A percentile compares a stretch with the other conserved stretches of the same genome.
Evolutionary conservation across 2,113 vertebrate genomes (phyloP).

Genomic region (Mungos mungo): DNA sequence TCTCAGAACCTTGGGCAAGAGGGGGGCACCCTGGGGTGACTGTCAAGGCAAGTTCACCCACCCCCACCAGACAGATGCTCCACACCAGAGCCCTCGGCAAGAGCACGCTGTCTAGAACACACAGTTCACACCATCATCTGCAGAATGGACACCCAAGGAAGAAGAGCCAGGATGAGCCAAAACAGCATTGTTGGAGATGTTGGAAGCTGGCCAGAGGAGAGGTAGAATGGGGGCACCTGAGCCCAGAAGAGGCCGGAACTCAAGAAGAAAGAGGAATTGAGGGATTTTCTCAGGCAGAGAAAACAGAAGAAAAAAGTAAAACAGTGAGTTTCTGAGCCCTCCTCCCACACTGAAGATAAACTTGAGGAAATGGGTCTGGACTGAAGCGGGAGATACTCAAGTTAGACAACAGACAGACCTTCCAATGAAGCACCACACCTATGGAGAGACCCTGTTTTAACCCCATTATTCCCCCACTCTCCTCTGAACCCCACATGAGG

Average conservation of each 20-base stretch:
- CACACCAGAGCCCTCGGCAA: background rate
- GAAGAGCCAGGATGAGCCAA: slow-evolving; percentile 44
- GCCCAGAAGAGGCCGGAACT: background rate
- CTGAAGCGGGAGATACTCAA: background rate
- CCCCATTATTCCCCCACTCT: background rate
- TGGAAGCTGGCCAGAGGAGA: slow-evolving; percentile 11
- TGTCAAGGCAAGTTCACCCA: background rate
- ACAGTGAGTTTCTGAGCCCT: background rate
- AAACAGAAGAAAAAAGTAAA: background rate
- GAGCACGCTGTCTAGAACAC: slow-evolving; percentile 64
- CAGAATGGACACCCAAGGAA: background rate
- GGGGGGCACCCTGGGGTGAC: background rate
- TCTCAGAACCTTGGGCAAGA: background rate
- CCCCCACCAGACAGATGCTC: background rate
- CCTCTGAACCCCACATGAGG: background rate
- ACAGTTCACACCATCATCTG: slow-evolving; percentile 2
- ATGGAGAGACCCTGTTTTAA: background rate
- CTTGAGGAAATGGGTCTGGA: background rate
- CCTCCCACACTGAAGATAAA: background rate
- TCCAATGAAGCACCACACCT: background rate
- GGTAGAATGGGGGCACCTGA: background rate
- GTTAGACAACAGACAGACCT: background rate
- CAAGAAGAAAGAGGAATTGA: background rate
- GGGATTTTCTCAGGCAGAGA: background rate
- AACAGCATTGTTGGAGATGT: background rate